Percentiles rank a stretch among this genome's conserved stretches.
These are phyloP conservation scores for Sipha flava DNA, from an alignment of 1,140 invertebrate species.

Conservation along the genomic window DNA sequence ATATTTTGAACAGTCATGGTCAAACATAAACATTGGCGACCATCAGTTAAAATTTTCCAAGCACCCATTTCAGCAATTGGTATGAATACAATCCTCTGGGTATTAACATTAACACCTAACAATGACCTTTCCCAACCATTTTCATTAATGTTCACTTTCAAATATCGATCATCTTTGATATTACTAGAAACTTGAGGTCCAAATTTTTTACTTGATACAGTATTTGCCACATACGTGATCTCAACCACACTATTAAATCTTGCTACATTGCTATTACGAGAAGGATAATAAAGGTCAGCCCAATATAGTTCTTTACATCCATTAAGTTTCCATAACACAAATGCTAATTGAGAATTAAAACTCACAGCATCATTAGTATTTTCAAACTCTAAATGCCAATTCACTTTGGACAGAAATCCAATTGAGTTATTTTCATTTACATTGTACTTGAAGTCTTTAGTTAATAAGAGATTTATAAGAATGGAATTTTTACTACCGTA, in stretches of 20 bases:
- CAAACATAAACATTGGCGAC: conserved; percentile 13
- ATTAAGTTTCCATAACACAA: conserved; percentile 2
- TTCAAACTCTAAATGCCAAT: neutral
- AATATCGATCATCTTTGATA: neutral
- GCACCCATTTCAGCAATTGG: neutral
- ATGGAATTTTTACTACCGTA: neutral
- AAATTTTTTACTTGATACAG: neutral
- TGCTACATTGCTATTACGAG: neutral
- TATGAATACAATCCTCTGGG: neutral
- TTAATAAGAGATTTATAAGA: neutral
- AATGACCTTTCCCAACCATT: conserved; percentile 1
- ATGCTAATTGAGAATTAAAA: neutral
- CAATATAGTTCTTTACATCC: neutral
- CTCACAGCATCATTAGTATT: neutral
- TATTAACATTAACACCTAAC: neutral
- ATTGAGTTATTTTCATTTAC: neutral
- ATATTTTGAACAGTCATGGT: neutral
- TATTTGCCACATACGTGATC: neutral
- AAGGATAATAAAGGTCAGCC: neutral
- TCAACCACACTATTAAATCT: neutral
- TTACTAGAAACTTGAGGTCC: conserved; percentile 19
- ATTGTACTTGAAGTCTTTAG: neutral
- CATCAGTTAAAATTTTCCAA: conserved; percentile 18
- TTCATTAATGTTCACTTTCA: neutral
- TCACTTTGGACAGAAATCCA: neutral